A percentile compares a stretch with the other conserved stretches of the same genome.
These are phyloP conservation scores for Tethya wilhelma DNA, from an alignment of 37 sponge, comb jelly and placozoan species.

Conservation along the genomic window DNA sequence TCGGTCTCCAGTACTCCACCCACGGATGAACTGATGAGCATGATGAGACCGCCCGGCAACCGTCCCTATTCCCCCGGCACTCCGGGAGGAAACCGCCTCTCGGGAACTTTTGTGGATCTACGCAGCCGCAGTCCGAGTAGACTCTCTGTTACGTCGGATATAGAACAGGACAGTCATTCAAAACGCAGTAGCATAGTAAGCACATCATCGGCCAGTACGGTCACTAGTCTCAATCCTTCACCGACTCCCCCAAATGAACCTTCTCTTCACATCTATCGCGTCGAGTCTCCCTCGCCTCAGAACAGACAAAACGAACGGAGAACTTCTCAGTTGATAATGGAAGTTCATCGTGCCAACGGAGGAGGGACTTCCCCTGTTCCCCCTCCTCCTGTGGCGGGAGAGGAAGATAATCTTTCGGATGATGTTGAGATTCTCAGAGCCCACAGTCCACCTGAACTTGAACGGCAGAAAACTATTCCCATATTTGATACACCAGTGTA, in stretches of 20 bases:
- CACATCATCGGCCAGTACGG: constrained; percentile 15
- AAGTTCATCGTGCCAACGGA: neutral
- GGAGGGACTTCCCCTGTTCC: too few relatives aligned
- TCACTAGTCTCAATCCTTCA: constrained; percentile 1
- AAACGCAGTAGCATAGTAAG: constrained; percentile 44
- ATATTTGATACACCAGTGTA: too few relatives aligned
- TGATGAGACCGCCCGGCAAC: neutral
- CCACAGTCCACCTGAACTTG: too few relatives aligned
- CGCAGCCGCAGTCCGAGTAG: neutral
- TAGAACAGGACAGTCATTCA: neutral
- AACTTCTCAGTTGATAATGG: too few relatives aligned
- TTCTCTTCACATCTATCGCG: too few relatives aligned
- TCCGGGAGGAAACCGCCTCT: neutral
- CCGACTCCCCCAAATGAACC: neutral
- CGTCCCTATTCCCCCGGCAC: neutral
- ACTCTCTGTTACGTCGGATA: neutral
- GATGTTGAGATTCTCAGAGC: neutral
- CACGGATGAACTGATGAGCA: neutral
- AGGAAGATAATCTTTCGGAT: neutral
- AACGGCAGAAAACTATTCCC: too few relatives aligned
- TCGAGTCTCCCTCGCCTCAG: neutral
- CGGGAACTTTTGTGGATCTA: constrained; percentile 22
- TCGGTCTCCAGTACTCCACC: neutral
- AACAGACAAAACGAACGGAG: neutral
- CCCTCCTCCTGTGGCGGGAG: too few relatives aligned